Conservation (phyloP, 2,888 invertebrate species). For the Temnothorax rugatulus region DNA sequence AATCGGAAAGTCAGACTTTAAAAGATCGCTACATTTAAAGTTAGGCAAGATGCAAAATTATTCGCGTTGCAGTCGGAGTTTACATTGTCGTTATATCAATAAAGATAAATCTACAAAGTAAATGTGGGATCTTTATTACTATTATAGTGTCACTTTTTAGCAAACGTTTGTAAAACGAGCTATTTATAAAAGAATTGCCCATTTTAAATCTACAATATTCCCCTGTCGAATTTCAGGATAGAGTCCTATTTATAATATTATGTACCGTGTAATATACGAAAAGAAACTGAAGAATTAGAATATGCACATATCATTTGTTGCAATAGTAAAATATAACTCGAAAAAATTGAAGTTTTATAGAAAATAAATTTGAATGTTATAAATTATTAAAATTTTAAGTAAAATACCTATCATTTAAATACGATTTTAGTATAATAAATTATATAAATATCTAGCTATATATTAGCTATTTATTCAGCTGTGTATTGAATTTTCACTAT, state of each 20-base stretch:
- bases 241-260: not conserved
- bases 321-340: too few species aligned
- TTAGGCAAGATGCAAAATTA: not conserved
- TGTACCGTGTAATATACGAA: not conserved
- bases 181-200: not conserved
- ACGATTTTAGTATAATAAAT: too few species aligned
- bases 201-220: not conserved
- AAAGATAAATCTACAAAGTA: not conserved
- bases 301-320: not conserved
- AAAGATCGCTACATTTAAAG: not conserved
- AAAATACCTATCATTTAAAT: too few species aligned
- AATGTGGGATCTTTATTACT: not conserved
- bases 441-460: too few species aligned
- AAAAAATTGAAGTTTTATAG: too few species aligned
- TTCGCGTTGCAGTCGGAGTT: constrained; percentile 6
- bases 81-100: constrained; percentile 19
- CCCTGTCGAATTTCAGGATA: not conserved
- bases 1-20: constrained; percentile 3
- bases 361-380: too few species aligned
- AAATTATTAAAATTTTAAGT: too few species aligned
- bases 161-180: not conserved
- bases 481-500: too few species aligned
- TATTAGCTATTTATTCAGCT: too few species aligned
- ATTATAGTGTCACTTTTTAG: not conserved
- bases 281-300: not conserved